Base-by-base conservation (phyloP, 2,113 vertebrate genomes). In the Sclerurus mexicanus region DNA sequence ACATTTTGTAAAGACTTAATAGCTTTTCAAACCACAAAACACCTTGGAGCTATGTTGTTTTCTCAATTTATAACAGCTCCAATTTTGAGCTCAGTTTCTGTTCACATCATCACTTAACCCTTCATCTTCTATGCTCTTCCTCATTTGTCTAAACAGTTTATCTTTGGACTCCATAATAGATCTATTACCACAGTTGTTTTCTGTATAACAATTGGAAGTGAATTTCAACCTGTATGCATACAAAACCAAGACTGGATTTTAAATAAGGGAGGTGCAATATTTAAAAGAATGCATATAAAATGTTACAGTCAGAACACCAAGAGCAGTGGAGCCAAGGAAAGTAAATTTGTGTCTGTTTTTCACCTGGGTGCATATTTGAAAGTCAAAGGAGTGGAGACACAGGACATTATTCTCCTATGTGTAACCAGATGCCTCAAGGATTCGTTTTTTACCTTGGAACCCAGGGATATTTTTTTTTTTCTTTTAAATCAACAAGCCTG, bases 21-120 rank as follows among this genome's bases (percentile, higher is more conserved):
- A 92, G 63, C 55, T 94, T 87, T 79, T 93, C 75, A 90, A 87
- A 37, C 60, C 30, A 85, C 89, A 89, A 96, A 93, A 20, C 62
- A 92, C 68, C 50, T 80, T 59, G 30, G 46, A 94, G 73, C 52
- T 88, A 39, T 53, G 28, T 71, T 69, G 42, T 89, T 92, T 87
- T 89, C 75, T 83, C 64, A 77, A 18, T 87, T 87, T 95, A 55
- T 69, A 82, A 35, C 55, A 68, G 35, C 30, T 83, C 42, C 24
- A 73, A 46, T 81, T 80, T 64, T 1, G 4, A 95, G 53, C 76
- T 84, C 47, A 33, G 59, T 76, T 75, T 85, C 79, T 90, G 42
- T 31, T 85, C 50, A 74, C 62, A 64, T 85, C 49, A 44, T 88
- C 49, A 60, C 49, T 95, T 91, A 93, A 95, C 63, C 31, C 68